Evolutionary conservation across 2,888 invertebrate species (phyloP).

Genomic region (Microctonus aethiopoides): DNA sequence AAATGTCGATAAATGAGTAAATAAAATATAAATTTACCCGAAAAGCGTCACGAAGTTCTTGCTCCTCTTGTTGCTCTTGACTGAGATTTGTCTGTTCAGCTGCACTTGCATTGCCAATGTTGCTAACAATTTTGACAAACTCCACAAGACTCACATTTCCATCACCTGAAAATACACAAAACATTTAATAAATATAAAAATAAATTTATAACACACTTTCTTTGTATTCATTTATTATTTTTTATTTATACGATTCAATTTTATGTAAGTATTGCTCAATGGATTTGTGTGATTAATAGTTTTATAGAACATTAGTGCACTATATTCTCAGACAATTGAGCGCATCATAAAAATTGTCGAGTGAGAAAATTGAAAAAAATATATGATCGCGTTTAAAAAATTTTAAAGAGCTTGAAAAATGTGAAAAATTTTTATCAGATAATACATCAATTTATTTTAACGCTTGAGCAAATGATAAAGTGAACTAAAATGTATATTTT

Average conservation of each 20-base stretch:
- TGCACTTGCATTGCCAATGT: constrained; percentile 75
- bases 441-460: background rate
- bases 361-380: background rate
- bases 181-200: background rate
- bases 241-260: background rate
- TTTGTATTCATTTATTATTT: background rate
- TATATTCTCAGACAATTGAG: background rate
- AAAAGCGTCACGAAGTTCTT: constrained; percentile 86
- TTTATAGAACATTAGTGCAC: background rate
- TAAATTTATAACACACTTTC: background rate
- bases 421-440: background rate
- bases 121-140: constrained; percentile 85
- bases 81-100: constrained; percentile 73
- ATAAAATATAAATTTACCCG: constrained; percentile 70
- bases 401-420: background rate
- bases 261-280: background rate
- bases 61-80: constrained; percentile 86
- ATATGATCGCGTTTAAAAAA: background rate
- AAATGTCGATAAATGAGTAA: background rate
- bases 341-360: background rate
- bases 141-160: constrained; percentile 91
- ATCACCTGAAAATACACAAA: constrained; percentile 72
- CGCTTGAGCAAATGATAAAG: background rate
- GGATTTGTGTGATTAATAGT: background rate
- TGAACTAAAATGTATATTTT: background rate